Evolutionary conservation across 1,140 invertebrate species (phyloP), one percentile per base, ranked within the genome.

Genomic region (Trigoniulus corallinus): DNA sequence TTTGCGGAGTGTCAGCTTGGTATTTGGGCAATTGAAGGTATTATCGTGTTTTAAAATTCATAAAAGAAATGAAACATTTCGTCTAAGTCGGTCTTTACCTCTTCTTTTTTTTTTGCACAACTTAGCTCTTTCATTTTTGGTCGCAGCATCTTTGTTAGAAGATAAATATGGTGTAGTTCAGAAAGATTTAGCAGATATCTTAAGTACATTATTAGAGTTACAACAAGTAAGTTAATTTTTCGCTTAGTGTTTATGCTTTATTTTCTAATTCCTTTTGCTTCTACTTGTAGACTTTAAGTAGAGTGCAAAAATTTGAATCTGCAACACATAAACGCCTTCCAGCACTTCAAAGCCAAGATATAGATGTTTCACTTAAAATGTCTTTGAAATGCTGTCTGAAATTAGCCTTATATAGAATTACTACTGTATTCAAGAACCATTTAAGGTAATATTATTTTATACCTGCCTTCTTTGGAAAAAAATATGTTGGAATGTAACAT

Each of bases 111-210:
- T 34, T 34, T 34, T 34, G 15, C 15, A 7, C 15, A 7, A 7
- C 15, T 34, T 40, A 57, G 55, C 50, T 22, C 67, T 87, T 41
- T 74, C 82, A 0, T 70, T 74, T 25, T 63, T 87, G 18, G 72
- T 74, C 26, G 74, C 75, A 1, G 66, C 73, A 29, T 85, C 84
- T 0, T 61, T 84, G 2, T 72, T 56, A 7, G 83, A 87, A 67
- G 84, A 87, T 65, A 73, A 71, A 50, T 86, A 77, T 67, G 84
- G 84, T 40, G 75, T 87, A 43, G 80, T 82, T 2, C 84, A 85
- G 59, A 80, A 80, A 62, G 80, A 84, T 64, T 63, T 87, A 24
- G 65, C 79, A 10, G 58, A 63, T 20, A 75, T 87, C n/a, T 75
- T 88, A 34, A 71, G 71, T 41, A 59, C 72, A 4, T 57, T 87